These are phyloP conservation scores for Diacarnus erythraeanus DNA, from an alignment of 37 sponge, comb jelly and placozoan genomes.

Conservation along the genomic window DNA sequence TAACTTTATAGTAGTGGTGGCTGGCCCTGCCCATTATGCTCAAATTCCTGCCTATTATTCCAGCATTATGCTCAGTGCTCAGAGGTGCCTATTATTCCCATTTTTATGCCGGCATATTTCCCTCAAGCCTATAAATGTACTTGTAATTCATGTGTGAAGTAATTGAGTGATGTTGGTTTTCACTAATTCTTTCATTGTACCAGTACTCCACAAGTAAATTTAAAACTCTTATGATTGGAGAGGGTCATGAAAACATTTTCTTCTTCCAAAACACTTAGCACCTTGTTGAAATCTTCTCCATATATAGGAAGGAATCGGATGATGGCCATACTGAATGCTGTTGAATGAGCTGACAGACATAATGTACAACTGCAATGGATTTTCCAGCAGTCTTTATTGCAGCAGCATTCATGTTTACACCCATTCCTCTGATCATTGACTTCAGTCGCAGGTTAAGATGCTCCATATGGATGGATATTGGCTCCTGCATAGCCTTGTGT, in stretches of 20 bases:
- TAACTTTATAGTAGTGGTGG: too few species aligned
- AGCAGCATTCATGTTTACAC: constrained; percentile 20
- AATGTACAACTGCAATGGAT: constrained; percentile 22
- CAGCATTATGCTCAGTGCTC: too few species aligned
- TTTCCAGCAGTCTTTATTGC: constrained; percentile 23
- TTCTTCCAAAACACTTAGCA: constrained; percentile 16
- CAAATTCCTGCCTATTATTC: too few species aligned
- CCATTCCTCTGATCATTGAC: constrained; percentile 13
- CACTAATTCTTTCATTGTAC: neutral
- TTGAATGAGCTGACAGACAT: constrained; percentile 38
- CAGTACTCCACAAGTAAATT: constrained; percentile 10
- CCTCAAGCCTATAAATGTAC: too few species aligned
- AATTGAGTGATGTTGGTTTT: neutral
- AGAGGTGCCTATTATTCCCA: too few species aligned
- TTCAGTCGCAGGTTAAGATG: constrained; percentile 48
- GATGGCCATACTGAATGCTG: neutral
- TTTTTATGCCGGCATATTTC: too few species aligned
- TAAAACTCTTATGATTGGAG: neutral
- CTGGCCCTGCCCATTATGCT: too few species aligned
- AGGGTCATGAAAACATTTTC: constrained; percentile 30
- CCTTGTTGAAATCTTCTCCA: constrained; percentile 22
- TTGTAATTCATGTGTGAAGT: neutral
- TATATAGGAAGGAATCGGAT: constrained; percentile 6
- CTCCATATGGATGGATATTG: constrained; percentile 31
- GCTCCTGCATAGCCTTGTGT: neutral